phyloP scores from a whole-genome alignment of 2,888 invertebrate species.

The Glyphotaelius pellucidus region DNA sequence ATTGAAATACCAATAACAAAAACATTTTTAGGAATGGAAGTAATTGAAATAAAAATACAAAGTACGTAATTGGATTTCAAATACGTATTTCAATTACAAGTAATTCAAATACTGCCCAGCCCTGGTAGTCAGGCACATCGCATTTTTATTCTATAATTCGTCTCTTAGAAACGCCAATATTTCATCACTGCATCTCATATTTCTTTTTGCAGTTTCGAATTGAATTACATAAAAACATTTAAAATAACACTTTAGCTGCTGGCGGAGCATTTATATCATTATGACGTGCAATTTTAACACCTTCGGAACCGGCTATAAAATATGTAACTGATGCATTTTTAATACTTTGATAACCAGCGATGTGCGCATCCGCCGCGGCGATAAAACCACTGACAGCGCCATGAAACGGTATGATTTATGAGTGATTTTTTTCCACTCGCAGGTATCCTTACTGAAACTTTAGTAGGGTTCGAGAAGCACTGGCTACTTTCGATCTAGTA shows the following conservation, averaged over 20 bases:
- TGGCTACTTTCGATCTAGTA: not conserved
- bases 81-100: no score
- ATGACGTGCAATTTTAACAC: slow-evolving; percentile 37
- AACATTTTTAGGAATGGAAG: no score
- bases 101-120: no score
- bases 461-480: not conserved
- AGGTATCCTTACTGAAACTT: not conserved
- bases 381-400: slow-evolving; percentile 42
- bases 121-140: no score
- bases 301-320: slow-evolving; percentile 36
- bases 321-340: slow-evolving; percentile 17
- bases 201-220: not conserved
- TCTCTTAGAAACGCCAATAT: not conserved
- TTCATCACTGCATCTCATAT: not conserved
- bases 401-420: slow-evolving; percentile 44
- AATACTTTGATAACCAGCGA: slow-evolving; percentile 47
- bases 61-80: no score
- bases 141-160: no score
- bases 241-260: slow-evolving; percentile 32
- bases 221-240: not conserved
- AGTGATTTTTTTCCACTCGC: not conserved
- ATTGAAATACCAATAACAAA: no score
- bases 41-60: no score
- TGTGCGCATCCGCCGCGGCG: slow-evolving; percentile 11
- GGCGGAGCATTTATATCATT: not conserved